phyloP scores from a whole-genome alignment of 2,797 vertebrate genomes.

The Momotus momota region DNA sequence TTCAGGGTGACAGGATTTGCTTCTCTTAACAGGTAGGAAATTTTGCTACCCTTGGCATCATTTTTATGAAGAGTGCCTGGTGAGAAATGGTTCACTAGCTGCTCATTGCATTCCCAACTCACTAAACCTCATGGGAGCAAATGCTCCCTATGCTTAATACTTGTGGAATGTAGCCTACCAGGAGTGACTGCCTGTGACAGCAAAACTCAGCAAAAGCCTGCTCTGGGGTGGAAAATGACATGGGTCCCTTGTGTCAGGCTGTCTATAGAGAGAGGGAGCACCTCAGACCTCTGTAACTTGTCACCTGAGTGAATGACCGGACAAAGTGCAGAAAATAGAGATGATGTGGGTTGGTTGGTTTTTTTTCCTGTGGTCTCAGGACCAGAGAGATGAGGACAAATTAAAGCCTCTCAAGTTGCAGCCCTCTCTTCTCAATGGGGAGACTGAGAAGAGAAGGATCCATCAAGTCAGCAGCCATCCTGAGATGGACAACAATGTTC shows the following conservation, averaged over 20 bases:
- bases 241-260: background rate
- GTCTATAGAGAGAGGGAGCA: background rate
- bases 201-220: background rate
- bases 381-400: background rate
- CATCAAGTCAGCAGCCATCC: no score
- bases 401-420: background rate
- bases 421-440: rapidly evolving
- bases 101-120: background rate
- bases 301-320: background rate
- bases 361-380: background rate
- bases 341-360: rapidly evolving
- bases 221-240: rapidly evolving
- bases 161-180: rapidly evolving
- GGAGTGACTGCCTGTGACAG: background rate
- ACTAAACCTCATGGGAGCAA: background rate
- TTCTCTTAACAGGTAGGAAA: background rate
- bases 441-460: background rate
- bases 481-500: background rate
- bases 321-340: background rate
- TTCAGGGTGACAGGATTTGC: background rate
- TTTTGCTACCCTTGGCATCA: background rate
- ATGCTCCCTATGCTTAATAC: rapidly evolving
- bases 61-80: background rate
- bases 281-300: background rate
- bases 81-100: background rate